phyloP scores from a whole-genome alignment of 1,140 invertebrate genomes.

The Drosophila melanogaster region DNA sequence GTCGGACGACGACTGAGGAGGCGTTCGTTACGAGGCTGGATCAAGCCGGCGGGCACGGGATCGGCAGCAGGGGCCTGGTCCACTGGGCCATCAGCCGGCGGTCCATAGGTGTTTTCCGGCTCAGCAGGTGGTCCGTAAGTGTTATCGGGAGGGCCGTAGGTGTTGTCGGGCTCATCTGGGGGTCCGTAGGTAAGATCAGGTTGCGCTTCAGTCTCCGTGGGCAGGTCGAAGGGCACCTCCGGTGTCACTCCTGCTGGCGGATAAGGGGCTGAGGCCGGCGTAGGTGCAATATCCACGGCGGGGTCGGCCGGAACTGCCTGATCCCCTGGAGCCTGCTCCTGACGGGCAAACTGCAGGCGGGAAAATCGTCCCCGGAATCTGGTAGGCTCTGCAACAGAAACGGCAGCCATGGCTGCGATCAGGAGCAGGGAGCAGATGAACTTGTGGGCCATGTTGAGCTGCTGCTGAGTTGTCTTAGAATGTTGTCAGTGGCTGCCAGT shows the following conservation, averaged over 20 bases:
- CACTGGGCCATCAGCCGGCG: constrained; percentile 43
- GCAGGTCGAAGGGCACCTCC: constrained; percentile 71
- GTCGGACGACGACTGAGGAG: constrained; percentile 55
- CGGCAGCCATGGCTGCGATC: constrained; percentile 41
- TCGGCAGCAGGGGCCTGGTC: constrained; percentile 55
- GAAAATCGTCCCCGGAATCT: constrained; percentile 54
- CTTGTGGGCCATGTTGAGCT: constrained; percentile 70
- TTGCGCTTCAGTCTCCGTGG: constrained; percentile 73
- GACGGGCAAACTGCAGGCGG: constrained; percentile 59
- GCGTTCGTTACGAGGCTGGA: constrained; percentile 68
- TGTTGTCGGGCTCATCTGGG: constrained; percentile 57
- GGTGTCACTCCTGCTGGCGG: constrained; percentile 75
- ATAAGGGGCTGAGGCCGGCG: constrained; percentile 64
- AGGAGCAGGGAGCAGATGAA: constrained; percentile 60
- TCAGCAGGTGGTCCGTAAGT: constrained; percentile 64
- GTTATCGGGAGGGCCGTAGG: constrained; percentile 63
- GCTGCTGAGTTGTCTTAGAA: constrained; percentile 60
- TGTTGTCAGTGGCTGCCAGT: constrained; percentile 48
- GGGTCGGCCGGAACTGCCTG: constrained; percentile 35
- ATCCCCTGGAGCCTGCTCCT: constrained; percentile 59
- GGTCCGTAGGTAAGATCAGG: constrained; percentile 73
- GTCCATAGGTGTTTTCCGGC: constrained; percentile 68
- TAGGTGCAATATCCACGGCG: constrained; percentile 48
- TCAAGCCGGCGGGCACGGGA: constrained; percentile 63
- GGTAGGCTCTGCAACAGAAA: constrained; percentile 49